Evolutionary conservation across 2,888 invertebrate species (phyloP), one percentile per base, ranked within the genome.

Genomic region (Drosophila tanythrix): DNA sequence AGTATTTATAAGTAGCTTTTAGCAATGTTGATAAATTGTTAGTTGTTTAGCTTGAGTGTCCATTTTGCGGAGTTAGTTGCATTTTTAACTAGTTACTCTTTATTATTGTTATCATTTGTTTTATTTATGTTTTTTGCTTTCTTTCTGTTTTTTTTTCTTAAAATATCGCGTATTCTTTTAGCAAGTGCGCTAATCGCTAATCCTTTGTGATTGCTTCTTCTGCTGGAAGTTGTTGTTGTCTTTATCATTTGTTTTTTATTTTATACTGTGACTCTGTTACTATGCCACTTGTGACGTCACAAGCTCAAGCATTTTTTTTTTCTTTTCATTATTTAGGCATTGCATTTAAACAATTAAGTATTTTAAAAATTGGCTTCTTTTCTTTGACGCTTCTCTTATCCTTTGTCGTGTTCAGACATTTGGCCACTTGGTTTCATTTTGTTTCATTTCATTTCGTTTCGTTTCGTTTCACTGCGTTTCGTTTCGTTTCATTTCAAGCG

Each of bases 281-380:
- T n/a, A 6, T 55, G 36, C 33, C 52, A 48, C 48, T 61, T 74
- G 74, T 76, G 79, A 76, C 53, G 63, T 66, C 68, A 56, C 60
- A 62, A 59, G 74, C 61, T 56, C 58, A 73, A 66, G 75, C 75
- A 60, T 21, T 29, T 61, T 2, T 2, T 0, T 27, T 48, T 50
- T 48, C 27, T 27, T 29, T 50, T 46, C 52, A 13, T 18, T 59
- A 21, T 50, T 33, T 27, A 55, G 68, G 50, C 68, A 29, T 46
- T 60, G 43, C 51, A 40, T 70, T 35, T 50, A 68, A 48, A 31
- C 50, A 48, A 27, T 27, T 55, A 67, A 21, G 36, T 59, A 51
- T 58, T 64, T 70, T 67, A 74, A 88, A 86, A 82, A 82, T 85
- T 83, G 83, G 74, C 83, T 85, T 74, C 52, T 46, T 40, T 50